Evolutionary conservation across 30 jellyfish, hydroid and myxozoan species (phyloP).

Genomic region (Aurelia sp.): DNA sequence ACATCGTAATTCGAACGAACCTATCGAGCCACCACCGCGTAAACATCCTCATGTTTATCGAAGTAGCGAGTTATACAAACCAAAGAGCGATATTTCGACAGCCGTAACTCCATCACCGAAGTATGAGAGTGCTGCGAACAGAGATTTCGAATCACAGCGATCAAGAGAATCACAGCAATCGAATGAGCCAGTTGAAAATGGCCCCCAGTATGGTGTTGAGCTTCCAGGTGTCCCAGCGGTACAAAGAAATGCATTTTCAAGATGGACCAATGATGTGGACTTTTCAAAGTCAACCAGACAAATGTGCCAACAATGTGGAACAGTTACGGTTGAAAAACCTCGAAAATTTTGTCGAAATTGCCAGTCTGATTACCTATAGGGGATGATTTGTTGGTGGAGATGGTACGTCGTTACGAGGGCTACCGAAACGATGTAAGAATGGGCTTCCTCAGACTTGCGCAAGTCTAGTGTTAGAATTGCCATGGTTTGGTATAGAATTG

Average conservation of each 20-base stretch:
- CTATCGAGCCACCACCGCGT: conserved; percentile 48
- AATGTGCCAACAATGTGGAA: conserved; percentile 91
- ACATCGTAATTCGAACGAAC: background rate
- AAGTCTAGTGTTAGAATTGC: background rate
- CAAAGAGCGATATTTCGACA: background rate
- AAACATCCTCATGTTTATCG: conserved; percentile 36
- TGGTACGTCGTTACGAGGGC: too few species aligned
- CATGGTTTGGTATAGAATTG: too few species aligned
- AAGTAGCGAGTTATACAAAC: conserved; percentile 29
- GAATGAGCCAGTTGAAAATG: background rate
- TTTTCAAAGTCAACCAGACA: conserved; percentile 52
- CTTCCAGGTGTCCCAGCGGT: background rate
- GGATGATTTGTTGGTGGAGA: background rate
- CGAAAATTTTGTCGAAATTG: conserved; percentile 71
- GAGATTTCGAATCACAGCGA: background rate
- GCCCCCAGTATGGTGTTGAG: background rate
- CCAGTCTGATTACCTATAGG: conserved; percentile 77
- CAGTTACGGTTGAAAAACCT: conserved; percentile 62
- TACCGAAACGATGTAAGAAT: too few species aligned
- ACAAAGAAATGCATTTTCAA: conserved; percentile 14
- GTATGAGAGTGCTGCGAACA: background rate
- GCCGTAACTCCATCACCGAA: background rate
- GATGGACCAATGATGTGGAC: conserved; percentile 33
- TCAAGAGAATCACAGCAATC: background rate
- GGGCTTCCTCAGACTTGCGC: too few species aligned